These are phyloP conservation scores for Rhinichthys osculus DNA, from an alignment of 2,797 vertebrate species.

Conservation along the genomic window DNA sequence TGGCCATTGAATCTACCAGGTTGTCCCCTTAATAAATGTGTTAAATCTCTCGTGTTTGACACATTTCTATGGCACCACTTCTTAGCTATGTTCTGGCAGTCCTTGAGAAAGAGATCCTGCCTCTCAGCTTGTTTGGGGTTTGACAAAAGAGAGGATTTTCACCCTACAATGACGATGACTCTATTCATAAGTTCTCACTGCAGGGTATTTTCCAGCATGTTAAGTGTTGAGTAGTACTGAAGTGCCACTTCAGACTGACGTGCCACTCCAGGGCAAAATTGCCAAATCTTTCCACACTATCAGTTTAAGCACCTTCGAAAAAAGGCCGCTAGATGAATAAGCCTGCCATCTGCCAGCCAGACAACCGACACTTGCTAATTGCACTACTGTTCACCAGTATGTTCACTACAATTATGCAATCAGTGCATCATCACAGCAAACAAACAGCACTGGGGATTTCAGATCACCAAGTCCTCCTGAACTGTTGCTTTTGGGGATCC, in stretches of 20 bases:
- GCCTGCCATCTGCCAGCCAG: conserved; percentile 54
- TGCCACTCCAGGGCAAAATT: conserved; percentile 66
- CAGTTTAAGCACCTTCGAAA: conserved; percentile 64
- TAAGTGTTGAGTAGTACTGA: conserved; percentile 70
- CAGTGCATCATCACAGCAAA: conserved; percentile 60
- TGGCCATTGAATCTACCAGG: conserved; percentile 10
- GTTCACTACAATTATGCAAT: conserved; percentile 64
- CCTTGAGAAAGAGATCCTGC: conserved; percentile 52
- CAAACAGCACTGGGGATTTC: conserved; percentile 55
- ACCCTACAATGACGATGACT: conserved; percentile 55
- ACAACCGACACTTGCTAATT: conserved; percentile 54
- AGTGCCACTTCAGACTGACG: conserved; percentile 68
- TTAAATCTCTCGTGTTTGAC: conserved; percentile 26
- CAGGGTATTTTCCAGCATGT: conserved; percentile 64
- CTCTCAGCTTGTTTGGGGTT: conserved; percentile 56
- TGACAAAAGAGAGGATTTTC: conserved; percentile 59
- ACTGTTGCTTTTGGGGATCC: not conserved
- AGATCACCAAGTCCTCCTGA: conserved; percentile 30
- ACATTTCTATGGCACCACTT: conserved; percentile 13
- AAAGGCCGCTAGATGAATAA: conserved; percentile 64
- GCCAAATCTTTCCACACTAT: conserved; percentile 65
- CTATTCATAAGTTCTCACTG: conserved; percentile 55
- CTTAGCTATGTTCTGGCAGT: conserved; percentile 55
- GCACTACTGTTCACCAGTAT: conserved; percentile 58
- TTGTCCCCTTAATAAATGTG: conserved; percentile 11